Evolutionary conservation across 2,888 invertebrate genomes (phyloP), one percentile per base, ranked within the genome.

Genomic region (Hermodice carunculata): DNA sequence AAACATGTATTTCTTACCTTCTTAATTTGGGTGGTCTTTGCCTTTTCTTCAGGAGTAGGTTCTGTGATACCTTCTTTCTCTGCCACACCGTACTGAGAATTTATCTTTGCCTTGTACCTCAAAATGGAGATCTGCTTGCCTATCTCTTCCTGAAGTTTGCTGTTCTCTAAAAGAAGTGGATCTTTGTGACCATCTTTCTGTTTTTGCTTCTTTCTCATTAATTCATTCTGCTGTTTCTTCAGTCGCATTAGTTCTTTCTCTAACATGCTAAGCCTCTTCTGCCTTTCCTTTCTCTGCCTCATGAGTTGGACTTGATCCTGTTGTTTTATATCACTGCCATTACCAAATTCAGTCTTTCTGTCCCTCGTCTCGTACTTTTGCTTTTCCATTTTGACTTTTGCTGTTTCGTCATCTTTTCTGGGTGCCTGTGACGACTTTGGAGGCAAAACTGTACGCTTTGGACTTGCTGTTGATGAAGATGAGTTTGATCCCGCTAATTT

Each of bases 161-260:
- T 78, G 59, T 81, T 83, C 56, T 82, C 79, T 24, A 73, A 44
- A 5, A 84, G 64, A 19, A 82, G 70, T 1, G 81, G 83, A 66
- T 83, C 83, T 58, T 77, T 81, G 67, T 80, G 81, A 4, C 80
- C 79, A 70, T 79, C 81, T 62, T 76, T 80, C 53, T 77, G 74
- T 51, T 61, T 51, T 40, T 75, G 76, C 44, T 75, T 75, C 54
- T 77, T 78, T 40, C 80, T 75, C 69, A 79, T 76, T 62, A 83
- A 61, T 64, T 82, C 82, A 64, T 79, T 79, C 58, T 84, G 81
- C 61, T 81, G 80, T 49, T 75, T 76, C 40, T 75, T 69, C 32
- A 83, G 69, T 32, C 71, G 75, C 8, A 66, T 73, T 24, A 82
- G 64, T 64, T 84, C 83, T 37, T 26, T 58, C 26, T 62, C 46